Percentiles rank a stretch among this genome's conserved stretches.
phyloP scores from a whole-genome alignment of 2,888 invertebrate species.

The Diabrotica balteata region DNA sequence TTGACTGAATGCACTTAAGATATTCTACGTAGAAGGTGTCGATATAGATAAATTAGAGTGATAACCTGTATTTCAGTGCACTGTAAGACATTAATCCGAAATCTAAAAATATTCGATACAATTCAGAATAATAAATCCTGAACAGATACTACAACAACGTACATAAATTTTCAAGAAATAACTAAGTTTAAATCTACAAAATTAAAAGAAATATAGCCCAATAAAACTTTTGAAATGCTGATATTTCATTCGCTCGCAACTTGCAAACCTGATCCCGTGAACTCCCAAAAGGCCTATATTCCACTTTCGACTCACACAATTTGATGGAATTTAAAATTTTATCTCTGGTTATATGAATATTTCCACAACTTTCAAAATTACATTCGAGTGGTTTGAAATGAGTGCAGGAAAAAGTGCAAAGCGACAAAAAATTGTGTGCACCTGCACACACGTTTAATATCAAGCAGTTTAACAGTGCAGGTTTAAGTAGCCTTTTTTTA shows the following conservation, averaged over 20 bases:
- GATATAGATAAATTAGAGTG: neutral
- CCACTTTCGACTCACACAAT: slow-evolving; percentile 11
- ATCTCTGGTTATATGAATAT: slow-evolving; percentile 15
- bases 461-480: too few species aligned
- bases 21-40: too few species aligned
- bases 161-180: neutral
- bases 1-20: too few species aligned
- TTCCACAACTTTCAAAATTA: slow-evolving; percentile 18
- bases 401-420: neutral
- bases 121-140: too few species aligned
- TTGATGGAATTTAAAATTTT: slow-evolving; percentile 25
- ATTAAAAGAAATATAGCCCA: slow-evolving; percentile 1
- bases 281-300: slow-evolving; percentile 2
- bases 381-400: slow-evolving; percentile 7
- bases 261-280: neutral
- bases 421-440: slow-evolving; percentile 9
- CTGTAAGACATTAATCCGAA: too few species aligned
- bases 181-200: too few species aligned
- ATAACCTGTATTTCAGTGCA: too few species aligned
- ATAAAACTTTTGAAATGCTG: slow-evolving; percentile 7
- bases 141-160: too few species aligned
- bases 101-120: too few species aligned
- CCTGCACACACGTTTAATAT: neutral
- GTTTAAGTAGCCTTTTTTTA: too few species aligned
- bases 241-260: slow-evolving; percentile 9